These are phyloP conservation scores for Euthynnus affinis DNA, from an alignment of 2,797 vertebrate genomes.

Conservation along the genomic window DNA sequence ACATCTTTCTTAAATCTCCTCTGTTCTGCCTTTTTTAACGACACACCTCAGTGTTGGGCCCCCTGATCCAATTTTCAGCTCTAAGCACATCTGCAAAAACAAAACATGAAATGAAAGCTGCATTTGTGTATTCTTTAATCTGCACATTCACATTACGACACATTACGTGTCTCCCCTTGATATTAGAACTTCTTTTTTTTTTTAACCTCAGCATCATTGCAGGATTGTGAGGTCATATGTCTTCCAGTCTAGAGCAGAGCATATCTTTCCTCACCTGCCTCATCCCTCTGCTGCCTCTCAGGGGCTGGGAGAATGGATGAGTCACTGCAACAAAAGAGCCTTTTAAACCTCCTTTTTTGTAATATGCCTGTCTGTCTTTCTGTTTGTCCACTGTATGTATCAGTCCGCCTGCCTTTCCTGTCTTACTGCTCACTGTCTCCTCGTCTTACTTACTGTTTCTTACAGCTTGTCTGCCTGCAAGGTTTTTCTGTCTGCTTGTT, in stretches of 20 bases:
- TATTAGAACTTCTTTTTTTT: slow-evolving; percentile 10
- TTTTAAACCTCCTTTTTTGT: slow-evolving; percentile 49
- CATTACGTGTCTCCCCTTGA: neutral
- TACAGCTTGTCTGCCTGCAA: slow-evolving; percentile 1
- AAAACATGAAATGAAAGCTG: slow-evolving; percentile 14
- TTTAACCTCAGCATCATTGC: slow-evolving; percentile 16
- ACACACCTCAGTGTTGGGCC: neutral
- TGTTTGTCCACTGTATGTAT: slow-evolving; percentile 13
- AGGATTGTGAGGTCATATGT: slow-evolving; percentile 19
- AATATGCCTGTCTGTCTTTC: slow-evolving; percentile 13
- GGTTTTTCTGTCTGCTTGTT: slow-evolving; percentile 14
- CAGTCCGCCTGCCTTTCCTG: slow-evolving; percentile 2
- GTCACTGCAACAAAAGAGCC: slow-evolving; percentile 37
- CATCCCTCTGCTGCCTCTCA: slow-evolving; percentile 37
- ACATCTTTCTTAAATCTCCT: neutral
- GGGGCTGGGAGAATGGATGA: slow-evolving; percentile 47
- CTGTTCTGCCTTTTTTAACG: neutral
- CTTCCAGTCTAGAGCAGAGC: slow-evolving; percentile 38
- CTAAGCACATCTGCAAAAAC: neutral
- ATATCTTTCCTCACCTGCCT: slow-evolving; percentile 48
- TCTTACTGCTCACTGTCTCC: neutral
- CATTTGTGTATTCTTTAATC: no score
- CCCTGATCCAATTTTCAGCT: slow-evolving; percentile 13
- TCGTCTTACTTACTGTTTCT: neutral
- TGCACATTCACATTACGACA: slow-evolving; percentile 1